Conservation (phyloP, 2,888 invertebrate species). For the Andrena minutula region DNA sequence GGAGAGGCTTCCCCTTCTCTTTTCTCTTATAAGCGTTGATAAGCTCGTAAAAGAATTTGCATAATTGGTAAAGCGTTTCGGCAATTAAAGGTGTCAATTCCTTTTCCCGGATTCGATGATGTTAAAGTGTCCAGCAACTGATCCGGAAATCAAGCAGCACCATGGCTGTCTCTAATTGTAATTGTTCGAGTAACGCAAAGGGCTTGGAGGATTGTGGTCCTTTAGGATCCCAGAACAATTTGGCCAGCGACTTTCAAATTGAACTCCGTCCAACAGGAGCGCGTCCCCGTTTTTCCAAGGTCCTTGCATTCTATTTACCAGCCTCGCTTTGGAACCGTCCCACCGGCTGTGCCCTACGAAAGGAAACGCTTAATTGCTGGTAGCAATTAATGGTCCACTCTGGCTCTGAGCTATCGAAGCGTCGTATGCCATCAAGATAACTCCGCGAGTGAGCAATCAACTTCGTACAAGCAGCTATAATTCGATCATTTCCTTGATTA, state of each 20-base stretch:
- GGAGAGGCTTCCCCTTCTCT: not conserved
- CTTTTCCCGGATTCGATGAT: not conserved
- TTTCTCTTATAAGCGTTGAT: not conserved
- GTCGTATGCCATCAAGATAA: constrained; percentile 47
- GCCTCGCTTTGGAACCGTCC: constrained; percentile 35
- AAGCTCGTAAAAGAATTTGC: not conserved
- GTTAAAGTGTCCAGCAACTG: not conserved
- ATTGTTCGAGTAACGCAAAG: constrained; percentile 1
- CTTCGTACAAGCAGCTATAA: constrained; percentile 65
- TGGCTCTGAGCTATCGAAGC: constrained; percentile 16
- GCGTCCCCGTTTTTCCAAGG: not conserved
- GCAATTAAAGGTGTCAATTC: not conserved
- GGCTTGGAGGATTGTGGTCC: not conserved
- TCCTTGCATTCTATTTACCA: constrained; percentile 26
- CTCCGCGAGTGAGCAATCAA: constrained; percentile 63
- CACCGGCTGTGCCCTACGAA: constrained; percentile 38
- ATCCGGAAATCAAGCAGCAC: not conserved
- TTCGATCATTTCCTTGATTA: constrained; percentile 71
- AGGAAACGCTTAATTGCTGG: constrained; percentile 74
- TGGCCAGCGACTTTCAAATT: constrained; percentile 15
- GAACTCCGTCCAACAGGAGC: not conserved
- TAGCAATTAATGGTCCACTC: constrained; percentile 71
- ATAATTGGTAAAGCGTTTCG: not conserved
- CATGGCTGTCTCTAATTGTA: constrained; percentile 22
- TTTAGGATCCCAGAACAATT: constrained; percentile 13